Conservation (phyloP, 2,113 vertebrate genomes). For the Myrmecobius fasciatus region DNA sequence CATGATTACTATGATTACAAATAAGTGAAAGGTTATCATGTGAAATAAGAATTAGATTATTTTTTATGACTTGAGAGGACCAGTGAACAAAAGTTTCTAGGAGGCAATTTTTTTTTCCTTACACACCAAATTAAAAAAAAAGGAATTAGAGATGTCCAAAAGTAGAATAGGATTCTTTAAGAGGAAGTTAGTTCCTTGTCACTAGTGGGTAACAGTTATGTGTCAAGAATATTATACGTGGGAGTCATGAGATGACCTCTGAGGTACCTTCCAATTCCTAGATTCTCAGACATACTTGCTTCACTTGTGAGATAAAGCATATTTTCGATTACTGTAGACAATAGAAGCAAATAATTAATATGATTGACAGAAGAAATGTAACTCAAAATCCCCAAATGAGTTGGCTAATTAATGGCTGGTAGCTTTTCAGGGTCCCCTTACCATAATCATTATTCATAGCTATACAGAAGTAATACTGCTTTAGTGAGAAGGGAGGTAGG, state of each 20-base stretch:
- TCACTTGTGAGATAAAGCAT: not conserved
- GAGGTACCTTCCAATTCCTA: not conserved
- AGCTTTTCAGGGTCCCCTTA: not conserved
- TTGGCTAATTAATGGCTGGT: not conserved
- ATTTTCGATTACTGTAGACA: slow-evolving; percentile 11
- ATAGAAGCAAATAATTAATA: not conserved
- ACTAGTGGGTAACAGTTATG: not conserved
- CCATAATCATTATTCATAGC: not conserved
- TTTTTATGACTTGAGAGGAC: not conserved
- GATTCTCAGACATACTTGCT: not conserved
- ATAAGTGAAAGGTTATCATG: not conserved
- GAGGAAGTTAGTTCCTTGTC: not conserved
- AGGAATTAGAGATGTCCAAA: not conserved
- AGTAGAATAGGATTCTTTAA: not conserved
- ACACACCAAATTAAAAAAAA: not conserved
- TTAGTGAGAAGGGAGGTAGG: not conserved
- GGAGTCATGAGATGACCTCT: not conserved
- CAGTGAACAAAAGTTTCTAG: not conserved
- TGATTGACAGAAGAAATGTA: not conserved
- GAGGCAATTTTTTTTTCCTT: not conserved
- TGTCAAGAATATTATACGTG: not conserved
- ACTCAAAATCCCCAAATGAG: not conserved
- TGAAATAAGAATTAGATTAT: not conserved
- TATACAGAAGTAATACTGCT: not conserved
- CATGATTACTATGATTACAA: not conserved